These are phyloP conservation scores for Phycodurus eques DNA, from an alignment of 2,113 vertebrate genomes.

Conservation along the genomic window DNA sequence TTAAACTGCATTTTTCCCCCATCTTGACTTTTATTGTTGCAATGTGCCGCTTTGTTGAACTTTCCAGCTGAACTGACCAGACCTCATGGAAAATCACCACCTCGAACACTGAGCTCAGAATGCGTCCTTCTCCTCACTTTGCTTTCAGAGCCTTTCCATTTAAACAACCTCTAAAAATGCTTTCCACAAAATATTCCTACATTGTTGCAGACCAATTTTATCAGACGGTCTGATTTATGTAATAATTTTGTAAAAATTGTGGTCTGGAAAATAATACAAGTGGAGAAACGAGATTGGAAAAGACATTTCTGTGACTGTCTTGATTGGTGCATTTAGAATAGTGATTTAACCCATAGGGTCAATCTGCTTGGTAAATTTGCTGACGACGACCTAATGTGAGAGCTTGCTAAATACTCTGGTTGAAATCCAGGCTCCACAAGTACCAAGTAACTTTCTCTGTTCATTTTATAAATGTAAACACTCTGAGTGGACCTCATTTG, in stretches of 20 bases:
- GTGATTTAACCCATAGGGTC: conserved; percentile 1
- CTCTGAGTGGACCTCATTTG: not conserved
- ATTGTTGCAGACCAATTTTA: not conserved
- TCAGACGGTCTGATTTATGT: not conserved
- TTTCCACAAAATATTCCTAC: not conserved
- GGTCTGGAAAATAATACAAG: no score
- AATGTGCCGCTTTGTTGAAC: conserved; percentile 50
- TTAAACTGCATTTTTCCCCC: conserved; percentile 43
- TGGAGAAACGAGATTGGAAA: not conserved
- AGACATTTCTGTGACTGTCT: not conserved
- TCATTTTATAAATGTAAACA: not conserved
- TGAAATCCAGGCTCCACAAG: conserved; percentile 15
- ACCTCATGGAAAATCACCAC: conserved; percentile 56
- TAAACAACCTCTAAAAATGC: not conserved
- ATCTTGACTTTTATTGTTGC: conserved; percentile 67
- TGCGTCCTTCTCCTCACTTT: not conserved
- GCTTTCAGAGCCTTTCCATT: not conserved
- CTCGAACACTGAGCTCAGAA: not conserved
- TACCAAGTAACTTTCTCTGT: not conserved
- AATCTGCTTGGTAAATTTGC: conserved; percentile 24
- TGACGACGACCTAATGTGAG: conserved; percentile 26
- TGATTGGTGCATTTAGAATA: not conserved
- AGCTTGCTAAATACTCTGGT: conserved; percentile 15
- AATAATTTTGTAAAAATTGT: not conserved
- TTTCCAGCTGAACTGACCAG: conserved; percentile 53